A percentile compares a stretch with the other conserved stretches of the same genome.
These are phyloP conservation scores for Neosilurus hyrtlii DNA, from an alignment of 2,797 vertebrate species.

Conservation along the genomic window DNA sequence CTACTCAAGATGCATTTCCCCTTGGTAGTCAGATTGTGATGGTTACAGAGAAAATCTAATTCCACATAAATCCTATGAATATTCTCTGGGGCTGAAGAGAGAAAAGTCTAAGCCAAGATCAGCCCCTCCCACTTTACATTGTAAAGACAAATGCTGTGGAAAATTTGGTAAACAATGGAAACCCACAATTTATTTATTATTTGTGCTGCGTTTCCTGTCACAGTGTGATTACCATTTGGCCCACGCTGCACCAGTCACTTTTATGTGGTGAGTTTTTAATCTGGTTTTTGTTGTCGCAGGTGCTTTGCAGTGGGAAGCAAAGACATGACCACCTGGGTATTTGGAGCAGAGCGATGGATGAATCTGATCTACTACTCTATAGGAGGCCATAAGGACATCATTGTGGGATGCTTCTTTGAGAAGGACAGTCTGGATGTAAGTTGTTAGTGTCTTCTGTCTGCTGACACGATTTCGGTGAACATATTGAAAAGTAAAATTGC, in stretches of 20 bases:
- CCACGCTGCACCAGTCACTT: neutral
- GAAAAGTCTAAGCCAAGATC: neutral
- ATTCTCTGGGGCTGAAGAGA: neutral
- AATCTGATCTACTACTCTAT: conserved; percentile 94
- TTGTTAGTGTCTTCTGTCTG: conserved; percentile 29
- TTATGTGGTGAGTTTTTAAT: neutral
- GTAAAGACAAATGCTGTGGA: neutral
- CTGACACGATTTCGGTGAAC: neutral
- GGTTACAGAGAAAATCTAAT: neutral
- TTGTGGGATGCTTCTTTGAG: conserved; percentile 93
- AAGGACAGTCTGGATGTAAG: conserved; percentile 89
- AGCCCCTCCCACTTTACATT: neutral
- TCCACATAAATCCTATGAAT: neutral
- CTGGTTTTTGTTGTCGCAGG: conserved; percentile 62
- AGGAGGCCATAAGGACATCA: conserved; percentile 90
- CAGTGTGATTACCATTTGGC: neutral
- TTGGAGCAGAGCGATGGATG: conserved; percentile 91
- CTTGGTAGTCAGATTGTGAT: neutral
- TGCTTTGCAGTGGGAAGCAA: conserved; percentile 95
- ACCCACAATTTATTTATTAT: neutral
- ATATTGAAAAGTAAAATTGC: neutral
- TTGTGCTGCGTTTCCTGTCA: neutral
- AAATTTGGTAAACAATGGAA: neutral
- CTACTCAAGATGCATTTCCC: neutral
- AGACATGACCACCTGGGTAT: conserved; percentile 97